phyloP scores from a whole-genome alignment of 2,797 vertebrate genomes.

The Melanotaenia pygmaea region DNA sequence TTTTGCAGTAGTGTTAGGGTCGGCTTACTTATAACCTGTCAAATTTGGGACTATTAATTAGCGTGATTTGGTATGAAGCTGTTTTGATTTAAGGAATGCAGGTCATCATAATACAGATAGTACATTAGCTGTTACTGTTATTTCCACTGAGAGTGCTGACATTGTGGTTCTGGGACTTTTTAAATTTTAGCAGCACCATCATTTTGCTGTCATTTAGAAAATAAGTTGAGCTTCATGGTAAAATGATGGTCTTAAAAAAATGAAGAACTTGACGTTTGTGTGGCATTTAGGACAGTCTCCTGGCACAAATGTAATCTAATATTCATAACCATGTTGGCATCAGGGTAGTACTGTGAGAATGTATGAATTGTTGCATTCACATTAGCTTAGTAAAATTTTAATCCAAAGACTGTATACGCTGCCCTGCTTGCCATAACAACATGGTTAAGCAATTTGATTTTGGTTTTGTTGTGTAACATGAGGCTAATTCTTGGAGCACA shows the following conservation, averaged over 20 bases:
- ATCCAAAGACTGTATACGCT: background rate
- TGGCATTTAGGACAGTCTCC: background rate
- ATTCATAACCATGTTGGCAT: background rate
- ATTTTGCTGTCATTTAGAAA: background rate
- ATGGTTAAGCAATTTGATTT: background rate
- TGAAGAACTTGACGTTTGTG: background rate
- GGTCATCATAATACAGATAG: background rate
- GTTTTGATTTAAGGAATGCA: background rate
- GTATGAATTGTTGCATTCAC: background rate
- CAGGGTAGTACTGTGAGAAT: background rate
- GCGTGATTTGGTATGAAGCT: background rate
- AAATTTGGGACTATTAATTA: background rate
- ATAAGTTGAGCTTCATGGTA: background rate
- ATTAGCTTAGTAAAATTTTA: background rate
- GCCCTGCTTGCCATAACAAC: background rate
- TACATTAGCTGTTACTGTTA: background rate
- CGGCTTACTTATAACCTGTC: conserved; percentile 3
- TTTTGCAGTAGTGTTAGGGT: background rate
- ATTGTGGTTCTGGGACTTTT: background rate
- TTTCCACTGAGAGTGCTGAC: background rate
- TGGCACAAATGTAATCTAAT: background rate
- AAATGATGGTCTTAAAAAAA: background rate
- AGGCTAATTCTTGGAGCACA: background rate
- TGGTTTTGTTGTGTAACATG: background rate
- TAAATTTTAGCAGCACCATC: background rate